These are phyloP conservation scores for Dryoscopus gambensis DNA, from an alignment of 2,113 vertebrate species.

Conservation along the genomic window DNA sequence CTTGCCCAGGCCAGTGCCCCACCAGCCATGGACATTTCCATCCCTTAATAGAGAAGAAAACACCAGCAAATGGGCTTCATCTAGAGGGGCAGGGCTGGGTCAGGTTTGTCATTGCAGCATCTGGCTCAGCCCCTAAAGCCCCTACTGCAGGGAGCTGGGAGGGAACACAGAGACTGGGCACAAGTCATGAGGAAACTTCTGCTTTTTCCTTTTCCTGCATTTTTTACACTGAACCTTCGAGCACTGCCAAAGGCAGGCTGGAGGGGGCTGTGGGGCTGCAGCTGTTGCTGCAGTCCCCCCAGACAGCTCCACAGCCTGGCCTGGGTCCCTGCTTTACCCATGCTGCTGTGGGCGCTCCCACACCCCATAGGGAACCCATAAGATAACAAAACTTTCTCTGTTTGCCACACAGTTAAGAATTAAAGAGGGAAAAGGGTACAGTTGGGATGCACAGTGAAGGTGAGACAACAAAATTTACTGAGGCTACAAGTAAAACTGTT, in stretches of 20 bases:
- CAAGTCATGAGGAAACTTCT: not conserved
- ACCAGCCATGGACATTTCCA: not conserved
- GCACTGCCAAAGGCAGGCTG: not conserved
- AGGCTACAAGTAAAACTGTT: not conserved
- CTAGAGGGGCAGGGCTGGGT: not conserved
- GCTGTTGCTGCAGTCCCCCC: not conserved
- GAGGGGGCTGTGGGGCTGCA: not conserved
- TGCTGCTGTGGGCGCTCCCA: not conserved
- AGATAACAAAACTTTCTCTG: rapidly evolving
- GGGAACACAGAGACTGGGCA: not conserved
- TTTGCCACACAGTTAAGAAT: not conserved
- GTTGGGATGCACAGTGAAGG: not conserved
- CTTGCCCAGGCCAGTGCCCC: not conserved
- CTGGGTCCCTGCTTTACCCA: not conserved
- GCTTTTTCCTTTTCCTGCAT: not conserved
- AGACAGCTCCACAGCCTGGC: not conserved
- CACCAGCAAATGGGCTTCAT: not conserved
- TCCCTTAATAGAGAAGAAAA: not conserved
- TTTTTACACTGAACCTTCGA: rapidly evolving
- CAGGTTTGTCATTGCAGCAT: not conserved
- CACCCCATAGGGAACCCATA: not conserved
- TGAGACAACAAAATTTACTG: not conserved
- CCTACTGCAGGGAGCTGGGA: not conserved
- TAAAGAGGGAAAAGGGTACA: not conserved
- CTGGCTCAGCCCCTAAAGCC: not conserved